Percentiles rank a stretch among this genome's conserved stretches.
phyloP scores from a whole-genome alignment of 2,797 vertebrate species.

The Melanotaenia maccullochi region DNA sequence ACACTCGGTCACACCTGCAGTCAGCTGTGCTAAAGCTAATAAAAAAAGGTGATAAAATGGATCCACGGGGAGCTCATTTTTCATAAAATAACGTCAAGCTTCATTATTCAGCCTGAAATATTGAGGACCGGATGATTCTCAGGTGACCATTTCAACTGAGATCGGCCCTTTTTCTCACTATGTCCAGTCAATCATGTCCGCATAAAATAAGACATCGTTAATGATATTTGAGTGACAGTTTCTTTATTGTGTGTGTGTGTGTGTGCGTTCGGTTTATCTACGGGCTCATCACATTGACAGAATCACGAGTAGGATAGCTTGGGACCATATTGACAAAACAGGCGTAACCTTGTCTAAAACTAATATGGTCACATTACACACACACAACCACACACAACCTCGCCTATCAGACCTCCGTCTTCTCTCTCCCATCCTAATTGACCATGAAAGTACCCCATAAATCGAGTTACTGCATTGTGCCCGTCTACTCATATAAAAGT shows the following conservation, averaged over 20 bases:
- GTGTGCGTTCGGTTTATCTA: conserved; percentile 18
- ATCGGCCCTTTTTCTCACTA: conserved; percentile 34
- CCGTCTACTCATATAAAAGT: conserved; percentile 78
- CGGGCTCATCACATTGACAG: conserved; percentile 30
- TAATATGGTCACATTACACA: conserved; percentile 53
- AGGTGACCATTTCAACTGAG: conserved; percentile 32
- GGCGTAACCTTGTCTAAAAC: conserved; percentile 54
- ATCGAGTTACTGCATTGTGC: conserved; percentile 77
- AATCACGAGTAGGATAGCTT: conserved; percentile 23
- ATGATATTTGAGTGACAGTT: conserved; percentile 35
- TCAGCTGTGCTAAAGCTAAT: conserved; percentile 61
- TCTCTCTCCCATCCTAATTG: conserved; percentile 74
- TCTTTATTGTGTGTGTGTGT: conserved; percentile 22
- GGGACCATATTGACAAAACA: conserved; percentile 54
- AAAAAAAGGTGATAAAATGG: conserved; percentile 45
- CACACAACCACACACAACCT: conserved; percentile 29
- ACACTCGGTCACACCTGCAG: conserved; percentile 55
- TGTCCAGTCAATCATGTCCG: conserved; percentile 21
- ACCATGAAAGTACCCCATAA: conserved; percentile 78
- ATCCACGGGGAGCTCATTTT: conserved; percentile 51
- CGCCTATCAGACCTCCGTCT: conserved; percentile 56
- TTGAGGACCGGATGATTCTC: conserved; percentile 35
- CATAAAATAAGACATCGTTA: conserved; percentile 3
- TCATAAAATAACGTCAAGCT: conserved; percentile 69
- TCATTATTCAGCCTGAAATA: conserved; percentile 64